Evolutionary conservation across 2,797 vertebrate genomes (phyloP).

Genomic region (Amniataba percoides): DNA sequence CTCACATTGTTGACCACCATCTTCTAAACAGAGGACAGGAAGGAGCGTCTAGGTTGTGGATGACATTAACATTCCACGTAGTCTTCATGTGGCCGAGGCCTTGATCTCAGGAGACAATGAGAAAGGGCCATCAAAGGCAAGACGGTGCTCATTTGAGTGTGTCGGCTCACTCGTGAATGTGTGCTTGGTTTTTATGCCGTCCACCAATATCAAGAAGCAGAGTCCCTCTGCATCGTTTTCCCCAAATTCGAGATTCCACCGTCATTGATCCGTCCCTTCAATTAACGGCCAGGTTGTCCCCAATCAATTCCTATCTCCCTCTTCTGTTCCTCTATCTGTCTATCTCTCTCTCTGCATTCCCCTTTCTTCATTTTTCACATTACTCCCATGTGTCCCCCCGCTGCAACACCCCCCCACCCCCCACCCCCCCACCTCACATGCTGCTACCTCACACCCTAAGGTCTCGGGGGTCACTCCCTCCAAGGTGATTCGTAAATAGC

Average conservation of each 20-base stretch:
- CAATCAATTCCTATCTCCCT: conserved; percentile 79
- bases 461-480: conserved; percentile 95
- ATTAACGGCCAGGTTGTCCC: conserved; percentile 75
- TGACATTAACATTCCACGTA: conserved; percentile 83
- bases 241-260: conserved; percentile 75
- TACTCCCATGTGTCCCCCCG: conserved; percentile 52
- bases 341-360: conserved; percentile 35
- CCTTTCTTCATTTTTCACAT: conserved; percentile 73
- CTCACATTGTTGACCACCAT: conserved; percentile 82
- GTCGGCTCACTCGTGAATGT: conserved; percentile 44
- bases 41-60: conserved; percentile 52
- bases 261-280: conserved; percentile 78
- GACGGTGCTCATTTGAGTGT: conserved; percentile 64
- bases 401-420: conserved; percentile 22
- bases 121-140: conserved; percentile 87
- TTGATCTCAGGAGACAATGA: conserved; percentile 82
- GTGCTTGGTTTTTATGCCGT: conserved; percentile 41
- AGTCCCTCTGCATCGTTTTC: conserved; percentile 50
- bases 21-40: conserved; percentile 60
- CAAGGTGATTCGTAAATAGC: conserved; percentile 99
- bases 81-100: conserved; percentile 85
- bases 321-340: conserved; percentile 54
- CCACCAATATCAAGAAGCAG: conserved; percentile 31
- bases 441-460: conserved; percentile 83
- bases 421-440: conserved; percentile 34